phyloP scores from a whole-genome alignment of 2,113 vertebrate species.

The Pseudopodoces humilis region DNA sequence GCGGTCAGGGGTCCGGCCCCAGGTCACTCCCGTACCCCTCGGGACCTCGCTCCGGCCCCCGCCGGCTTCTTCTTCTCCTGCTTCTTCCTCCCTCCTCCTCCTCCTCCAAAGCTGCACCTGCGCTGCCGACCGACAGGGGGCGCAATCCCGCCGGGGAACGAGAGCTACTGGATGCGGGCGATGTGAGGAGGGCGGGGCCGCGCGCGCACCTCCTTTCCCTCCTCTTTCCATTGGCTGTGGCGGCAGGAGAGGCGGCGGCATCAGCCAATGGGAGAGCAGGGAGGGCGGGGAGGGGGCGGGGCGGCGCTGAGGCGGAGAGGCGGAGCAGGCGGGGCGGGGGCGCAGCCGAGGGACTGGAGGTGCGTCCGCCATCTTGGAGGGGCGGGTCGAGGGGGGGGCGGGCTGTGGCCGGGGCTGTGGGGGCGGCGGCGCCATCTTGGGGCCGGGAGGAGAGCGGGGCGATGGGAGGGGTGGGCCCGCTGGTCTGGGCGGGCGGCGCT shows the following conservation, averaged over 20 bases:
- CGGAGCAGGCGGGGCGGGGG: background rate
- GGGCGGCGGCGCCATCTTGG: background rate
- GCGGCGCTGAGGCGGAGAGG: background rate
- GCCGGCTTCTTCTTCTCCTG: fast-evolving
- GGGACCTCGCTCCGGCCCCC: background rate
- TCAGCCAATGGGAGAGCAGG: fast-evolving
- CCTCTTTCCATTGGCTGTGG: fast-evolving
- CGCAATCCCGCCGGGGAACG: background rate
- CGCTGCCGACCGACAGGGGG: background rate
- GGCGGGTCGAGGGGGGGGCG: background rate
- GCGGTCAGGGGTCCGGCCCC: background rate
- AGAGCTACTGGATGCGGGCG: fast-evolving
- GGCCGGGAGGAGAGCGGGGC: fast-evolving
- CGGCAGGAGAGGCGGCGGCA: background rate
- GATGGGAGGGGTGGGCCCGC: fast-evolving
- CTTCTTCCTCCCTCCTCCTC: fast-evolving
- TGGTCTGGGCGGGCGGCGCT: fast-evolving
- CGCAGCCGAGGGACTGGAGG: background rate
- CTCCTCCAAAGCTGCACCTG: background rate
- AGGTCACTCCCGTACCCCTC: no score
- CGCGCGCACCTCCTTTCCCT: fast-evolving
- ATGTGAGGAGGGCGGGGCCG: no score
- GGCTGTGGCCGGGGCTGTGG: background rate
- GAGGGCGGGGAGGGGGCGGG: background rate
- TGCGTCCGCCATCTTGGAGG: background rate